Percentiles rank a stretch among this genome's conserved stretches.
phyloP scores from a whole-genome alignment of 1,140 invertebrate species.

The Sinella curviseta region DNA sequence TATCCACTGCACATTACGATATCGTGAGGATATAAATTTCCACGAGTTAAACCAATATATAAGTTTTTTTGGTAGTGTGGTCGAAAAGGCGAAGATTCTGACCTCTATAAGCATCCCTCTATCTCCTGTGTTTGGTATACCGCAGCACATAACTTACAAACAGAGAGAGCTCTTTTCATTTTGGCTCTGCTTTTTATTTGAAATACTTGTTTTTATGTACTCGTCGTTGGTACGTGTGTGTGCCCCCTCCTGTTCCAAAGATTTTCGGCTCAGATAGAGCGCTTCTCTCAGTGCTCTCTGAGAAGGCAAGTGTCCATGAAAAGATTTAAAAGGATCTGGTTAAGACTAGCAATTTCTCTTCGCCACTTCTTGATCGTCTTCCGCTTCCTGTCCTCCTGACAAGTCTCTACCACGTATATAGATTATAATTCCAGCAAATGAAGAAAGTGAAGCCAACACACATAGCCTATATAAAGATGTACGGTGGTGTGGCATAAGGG shows the following conservation, averaged over 20 bases:
- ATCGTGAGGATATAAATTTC: too few relatives aligned
- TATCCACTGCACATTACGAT: too few relatives aligned
- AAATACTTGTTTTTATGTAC: background rate
- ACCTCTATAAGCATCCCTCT: too few relatives aligned
- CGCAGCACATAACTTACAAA: background rate
- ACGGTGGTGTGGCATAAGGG: background rate
- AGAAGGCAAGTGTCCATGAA: slow-evolving; percentile 7
- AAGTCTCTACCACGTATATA: background rate
- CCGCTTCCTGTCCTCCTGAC: background rate
- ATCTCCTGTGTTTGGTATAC: background rate
- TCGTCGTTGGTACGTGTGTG: background rate
- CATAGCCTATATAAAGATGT: too few relatives aligned
- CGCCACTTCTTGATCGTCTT: background rate
- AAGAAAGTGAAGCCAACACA: too few relatives aligned
- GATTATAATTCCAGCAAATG: background rate
- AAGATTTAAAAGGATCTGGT: slow-evolving; percentile 17
- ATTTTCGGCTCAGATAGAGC: background rate
- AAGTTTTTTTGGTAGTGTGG: too few relatives aligned
- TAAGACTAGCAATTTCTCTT: slow-evolving; percentile 5
- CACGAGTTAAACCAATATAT: too few relatives aligned
- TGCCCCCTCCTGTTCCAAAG: background rate
- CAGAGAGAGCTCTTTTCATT: background rate
- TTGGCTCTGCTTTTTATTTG: background rate
- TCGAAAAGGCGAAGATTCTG: too few relatives aligned
- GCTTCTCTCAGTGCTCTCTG: background rate